Base-by-base conservation (phyloP, 2,113 vertebrate species). In the Actenoides lindsayi region DNA sequence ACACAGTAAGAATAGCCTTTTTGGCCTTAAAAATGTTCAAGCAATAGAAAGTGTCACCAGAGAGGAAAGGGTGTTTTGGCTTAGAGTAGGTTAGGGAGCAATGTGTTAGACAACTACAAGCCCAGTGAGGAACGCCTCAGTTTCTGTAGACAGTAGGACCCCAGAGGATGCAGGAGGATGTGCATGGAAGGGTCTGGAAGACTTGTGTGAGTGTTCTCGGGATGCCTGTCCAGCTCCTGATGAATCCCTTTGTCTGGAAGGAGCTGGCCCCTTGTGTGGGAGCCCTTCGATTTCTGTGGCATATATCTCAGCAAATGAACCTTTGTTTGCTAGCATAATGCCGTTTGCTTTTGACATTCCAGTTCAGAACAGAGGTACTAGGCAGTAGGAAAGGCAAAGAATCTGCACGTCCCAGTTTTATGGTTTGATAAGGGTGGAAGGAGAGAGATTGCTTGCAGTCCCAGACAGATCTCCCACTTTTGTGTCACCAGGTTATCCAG, bases 221-320 rank as follows among this genome's bases (percentile, higher is more conserved):
- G 53, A 19, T 3, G 10, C 9, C 27, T 1, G 1, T 28, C 4
- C 6, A 5, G 17, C 31, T 69, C 35, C 56, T n/a, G 46, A 16
- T 1, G 2, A 87, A 7, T 5, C 10, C 13, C 19, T 28, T 16
- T 57, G 54, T 6, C 59, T 57, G 8, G 27, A 48, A 77, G 31
- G 37, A 65, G 6, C 12, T 2, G 2, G 7, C 11, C 14, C 19
- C 18, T 67, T 3, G 1, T 0, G 1, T 51, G 3, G 5, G 6
- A 23, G 6, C 16, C 24, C 21, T 51, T 78, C 0, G 1, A 39
- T 65, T 70, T 67, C 69, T 53, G 46, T 87, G 41, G 25, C 59
- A 37, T 11, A 1, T 4, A 1, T 70, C 39, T 83, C 17, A 28
- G 56, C n/a, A 1, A 3, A 67, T 15, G 25, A 75, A 16, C 37